These are phyloP conservation scores for Barnardius zonarius DNA, from an alignment of 2,113 vertebrate species.

Conservation along the genomic window DNA sequence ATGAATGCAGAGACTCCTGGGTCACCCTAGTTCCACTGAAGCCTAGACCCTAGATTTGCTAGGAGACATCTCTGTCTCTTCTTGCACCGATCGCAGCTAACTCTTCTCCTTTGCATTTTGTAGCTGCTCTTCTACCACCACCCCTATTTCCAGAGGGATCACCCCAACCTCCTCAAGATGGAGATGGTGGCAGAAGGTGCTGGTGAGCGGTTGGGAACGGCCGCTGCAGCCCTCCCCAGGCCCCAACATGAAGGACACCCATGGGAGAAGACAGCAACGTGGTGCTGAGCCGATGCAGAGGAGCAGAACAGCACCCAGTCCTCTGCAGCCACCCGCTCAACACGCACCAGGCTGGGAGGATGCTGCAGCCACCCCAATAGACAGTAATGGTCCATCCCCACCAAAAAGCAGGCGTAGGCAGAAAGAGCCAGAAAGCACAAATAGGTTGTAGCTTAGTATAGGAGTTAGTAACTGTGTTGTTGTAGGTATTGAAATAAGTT, in stretches of 20 bases:
- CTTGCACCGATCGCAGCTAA: not conserved
- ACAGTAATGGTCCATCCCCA: not conserved
- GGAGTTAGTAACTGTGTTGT: not conserved
- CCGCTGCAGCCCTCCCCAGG: not conserved
- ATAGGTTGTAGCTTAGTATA: not conserved
- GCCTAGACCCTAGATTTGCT: not conserved
- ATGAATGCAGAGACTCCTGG: not conserved
- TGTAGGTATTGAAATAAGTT: not conserved
- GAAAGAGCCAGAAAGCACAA: not conserved
- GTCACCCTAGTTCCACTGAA: not conserved
- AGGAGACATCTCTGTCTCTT: not conserved
- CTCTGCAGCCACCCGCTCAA: not conserved
- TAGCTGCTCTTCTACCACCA: not conserved
- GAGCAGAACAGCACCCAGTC: not conserved
- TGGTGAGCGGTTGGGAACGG: not conserved
- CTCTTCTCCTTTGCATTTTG: not conserved
- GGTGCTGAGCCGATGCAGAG: not conserved
- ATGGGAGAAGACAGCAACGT: not conserved
- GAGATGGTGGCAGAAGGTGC: not conserved
- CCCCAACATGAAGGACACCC: not conserved
- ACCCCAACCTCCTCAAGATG: not conserved
- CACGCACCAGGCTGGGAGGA: not conserved
- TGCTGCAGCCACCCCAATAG: not conserved
- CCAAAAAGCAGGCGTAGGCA: not conserved
- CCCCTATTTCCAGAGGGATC: not conserved